Base-by-base conservation (phyloP, 2,797 vertebrate genomes). In the Euthynnus affinis region DNA sequence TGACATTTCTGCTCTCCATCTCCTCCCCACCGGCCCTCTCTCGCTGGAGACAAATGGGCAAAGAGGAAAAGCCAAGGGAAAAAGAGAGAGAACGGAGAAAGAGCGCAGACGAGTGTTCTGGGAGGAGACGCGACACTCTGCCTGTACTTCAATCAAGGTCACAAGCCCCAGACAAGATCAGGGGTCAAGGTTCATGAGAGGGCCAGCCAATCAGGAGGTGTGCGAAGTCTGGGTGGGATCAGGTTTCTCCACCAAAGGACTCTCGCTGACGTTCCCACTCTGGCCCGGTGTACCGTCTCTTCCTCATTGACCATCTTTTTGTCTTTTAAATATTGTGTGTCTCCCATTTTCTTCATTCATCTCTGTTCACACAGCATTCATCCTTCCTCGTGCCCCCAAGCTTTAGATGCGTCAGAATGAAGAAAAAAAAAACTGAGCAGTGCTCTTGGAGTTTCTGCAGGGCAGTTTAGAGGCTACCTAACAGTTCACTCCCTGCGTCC, bases 111-210 rank as follows among this genome's bases (percentile, higher is more conserved):
- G 32, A 62, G 80, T 69, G 64, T 65, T 73, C 59, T 74, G 75
- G 66, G 79, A 89, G 77, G 78, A 89, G 88, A 79, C 34, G 66
- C 84, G 85, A 84, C 51, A 42, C 87, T 85, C 86, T 71, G 89
- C 83, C 88, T 89, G 91, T 90, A 91, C 91, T 92, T 91, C 86
- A 85, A 77, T 88, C 92, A 92, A 95, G 94, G 95, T 95, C 93
- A 91, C 78, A 78, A 88, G 95, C 93, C 92, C 93, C 96, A 97
- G 96, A 95, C 96, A 87, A 95, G 96, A 96, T 97, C 95, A 96
- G 77, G 92, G 97, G 96, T 96, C 94, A 96, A 95, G 96, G 98
- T 96, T 97, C 97, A 97, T 27, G 0, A 70, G 84, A 92, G 94
- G 97, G 97, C 91, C 96, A 95, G 83, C 88, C 92, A 92, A 94